Base-by-base conservation (phyloP, 2,888 invertebrate genomes). In the Brachylomia viminalis region DNA sequence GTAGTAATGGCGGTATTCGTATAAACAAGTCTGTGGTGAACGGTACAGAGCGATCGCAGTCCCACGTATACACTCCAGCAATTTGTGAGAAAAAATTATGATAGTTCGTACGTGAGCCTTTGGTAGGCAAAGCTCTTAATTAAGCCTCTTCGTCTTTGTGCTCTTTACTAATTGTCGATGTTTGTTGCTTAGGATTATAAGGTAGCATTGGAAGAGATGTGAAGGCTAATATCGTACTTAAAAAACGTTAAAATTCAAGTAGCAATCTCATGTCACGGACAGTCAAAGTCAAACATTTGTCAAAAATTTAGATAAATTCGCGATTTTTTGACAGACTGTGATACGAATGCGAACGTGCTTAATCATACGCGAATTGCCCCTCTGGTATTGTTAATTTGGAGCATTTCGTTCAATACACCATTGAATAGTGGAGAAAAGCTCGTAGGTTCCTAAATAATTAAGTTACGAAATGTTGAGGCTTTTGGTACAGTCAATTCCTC, bases 11-110 rank as follows among this genome's bases (percentile, higher is more conserved):
- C 3, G 23, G 17, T 33, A 52, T 74, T 78, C 33, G n/a, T 8
- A 45, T 10, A 20, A n/a, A 23, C 20, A 56, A 61, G n/a, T 47
- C n/a, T 15, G 33, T 42, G 47, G 47, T 56, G 47, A 54, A 77
- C 20, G 27, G 23, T 58, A 66, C 15, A 71, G 47, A 69, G 47
- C 27, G 52, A 76, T 76, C 71, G 64, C 58, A 76, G 47, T n/a
- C 79, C 78, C 86, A 84, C 84, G 84, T 83, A 78, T 70, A 49
- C 69, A 72, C 59, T 74, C 59, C 30, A 70, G 75, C 71, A 72
- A 85, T 87, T 85, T 88, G 79, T 79, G 82, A 83, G 85, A 82
- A 88, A 88, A 88, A 85, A 81, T 62, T 86, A 77, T 78, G 79
- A 83, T 87, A 80, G 82, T 78, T 66, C 27, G 58, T 76, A 82